phyloP scores from a whole-genome alignment of 2,113 vertebrate species.

The Nothobranchius furzeri region DNA sequence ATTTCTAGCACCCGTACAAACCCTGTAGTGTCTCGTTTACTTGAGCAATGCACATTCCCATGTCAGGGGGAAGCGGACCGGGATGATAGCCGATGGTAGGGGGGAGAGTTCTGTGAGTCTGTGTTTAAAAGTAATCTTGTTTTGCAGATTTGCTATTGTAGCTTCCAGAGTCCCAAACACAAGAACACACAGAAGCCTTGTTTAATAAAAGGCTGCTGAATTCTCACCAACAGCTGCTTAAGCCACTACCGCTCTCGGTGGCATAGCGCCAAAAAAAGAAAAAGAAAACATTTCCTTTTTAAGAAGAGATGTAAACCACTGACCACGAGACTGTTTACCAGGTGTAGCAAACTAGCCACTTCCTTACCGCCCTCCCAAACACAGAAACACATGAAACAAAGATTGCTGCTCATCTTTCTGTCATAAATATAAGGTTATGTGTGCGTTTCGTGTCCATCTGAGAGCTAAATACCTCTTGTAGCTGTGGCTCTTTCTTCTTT shows the following conservation, averaged over 20 bases:
- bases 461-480: constrained; percentile 87
- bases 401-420: constrained; percentile 21
- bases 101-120: too few species aligned
- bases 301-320: constrained; percentile 59
- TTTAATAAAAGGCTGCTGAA: constrained; percentile 11
- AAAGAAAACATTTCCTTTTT: constrained; percentile 49
- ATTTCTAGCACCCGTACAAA: too few species aligned
- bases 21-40: too few species aligned
- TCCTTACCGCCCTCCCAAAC: constrained; percentile 13
- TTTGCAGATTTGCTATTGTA: too few species aligned
- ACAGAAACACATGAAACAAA: constrained; percentile 33
- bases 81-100: too few species aligned
- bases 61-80: too few species aligned
- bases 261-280: background rate
- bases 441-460: background rate
- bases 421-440: background rate
- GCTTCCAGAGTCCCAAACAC: constrained; percentile 16
- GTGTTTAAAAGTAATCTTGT: too few species aligned
- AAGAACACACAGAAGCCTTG: constrained; percentile 13
- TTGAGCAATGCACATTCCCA: too few species aligned
- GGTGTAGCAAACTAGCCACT: constrained; percentile 20
- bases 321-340: constrained; percentile 20
- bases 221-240: constrained; percentile 4
- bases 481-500: constrained; percentile 95
- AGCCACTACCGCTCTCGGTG: constrained; percentile 18